A percentile compares a stretch with the other conserved stretches of the same genome.
These are phyloP conservation scores for Anthonomus grandis DNA, from an alignment of 1,140 invertebrate species.

Conservation along the genomic window DNA sequence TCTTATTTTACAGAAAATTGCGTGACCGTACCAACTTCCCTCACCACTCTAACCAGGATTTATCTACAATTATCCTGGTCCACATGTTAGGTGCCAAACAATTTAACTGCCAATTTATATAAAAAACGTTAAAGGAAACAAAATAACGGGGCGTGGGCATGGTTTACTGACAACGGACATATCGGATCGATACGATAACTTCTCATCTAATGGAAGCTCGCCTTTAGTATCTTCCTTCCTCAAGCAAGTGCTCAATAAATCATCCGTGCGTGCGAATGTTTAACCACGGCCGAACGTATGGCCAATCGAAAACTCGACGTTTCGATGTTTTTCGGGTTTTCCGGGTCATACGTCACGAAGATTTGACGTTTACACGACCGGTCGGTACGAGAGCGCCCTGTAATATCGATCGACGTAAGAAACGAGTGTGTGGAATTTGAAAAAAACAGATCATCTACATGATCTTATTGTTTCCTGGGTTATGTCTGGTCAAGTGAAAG, in stretches of 20 bases:
- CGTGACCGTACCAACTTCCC: too few species aligned
- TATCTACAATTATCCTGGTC: too few species aligned
- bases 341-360: slow-evolving; percentile 22
- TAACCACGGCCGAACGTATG: slow-evolving; percentile 15
- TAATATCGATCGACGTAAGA: slow-evolving; percentile 16
- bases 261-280: slow-evolving; percentile 17
- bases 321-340: slow-evolving; percentile 20
- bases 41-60: too few species aligned
- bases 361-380: slow-evolving; percentile 23
- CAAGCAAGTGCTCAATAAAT: slow-evolving; percentile 13
- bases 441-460: slow-evolving; percentile 8
- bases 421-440: slow-evolving; percentile 12
- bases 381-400: slow-evolving; percentile 15
- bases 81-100: too few species aligned
- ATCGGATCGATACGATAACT: too few species aligned
- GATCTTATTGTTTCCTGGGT: slow-evolving; percentile 22
- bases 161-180: too few species aligned
- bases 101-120: too few species aligned
- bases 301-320: slow-evolving; percentile 18
- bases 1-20: too few species aligned
- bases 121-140: too few species aligned
- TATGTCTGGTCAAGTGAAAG: slow-evolving; percentile 8
- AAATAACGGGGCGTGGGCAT: too few species aligned
- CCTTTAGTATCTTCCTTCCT: too few species aligned
- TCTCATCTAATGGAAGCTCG: too few species aligned